Base-by-base conservation (phyloP, 1,140 invertebrate species). In the Cephus cinctus region DNA sequence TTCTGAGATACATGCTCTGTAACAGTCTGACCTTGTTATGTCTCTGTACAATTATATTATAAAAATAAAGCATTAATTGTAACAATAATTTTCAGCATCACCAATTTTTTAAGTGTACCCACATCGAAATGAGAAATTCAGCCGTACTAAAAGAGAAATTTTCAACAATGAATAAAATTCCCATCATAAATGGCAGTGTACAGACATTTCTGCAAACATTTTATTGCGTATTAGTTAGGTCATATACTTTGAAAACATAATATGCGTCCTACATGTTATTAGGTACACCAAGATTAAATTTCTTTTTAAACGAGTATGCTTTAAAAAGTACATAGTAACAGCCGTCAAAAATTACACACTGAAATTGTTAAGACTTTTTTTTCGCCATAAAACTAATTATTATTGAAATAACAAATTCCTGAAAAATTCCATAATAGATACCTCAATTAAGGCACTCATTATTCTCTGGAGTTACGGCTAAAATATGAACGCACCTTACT, bases 221-320 rank as follows among this genome's bases (percentile, higher is more conserved):
- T 41, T 41, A 41, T 41, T 41, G 11, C 21, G 5, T 41, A 18
- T 41, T 41, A 41, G 4, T 41, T 3, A 22, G 22, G 4, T 20
- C 2, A 41, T 41, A 41, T 18, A 41, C 35, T 38, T 38, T 38
- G 11, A 38, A 38, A 38, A 38, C 27, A 41, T 23, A 41, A 20
- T 27, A 8, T 27, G 25, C 25, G 3, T 18, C 12, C 22, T 21
- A 8, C 12, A 41, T 41, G 12, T 12, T 2, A 41, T 59, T 54
- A 50, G 54, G 45, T 61, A 62, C 56, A 56, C 36, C 20, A 19
- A 49, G 47, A 49, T 57, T 54, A 32, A 21, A 19, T 55, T 47
- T 46, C n/a, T 19, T 54, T 55, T 21, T 43, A 34, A 42, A 54
- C 50, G 40, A 57, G 57, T 39, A 50, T 27, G 22, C 21, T 42